These are phyloP conservation scores for Poeciliopsis gracilis DNA, from an alignment of 2,797 vertebrate species.

Conservation along the genomic window DNA sequence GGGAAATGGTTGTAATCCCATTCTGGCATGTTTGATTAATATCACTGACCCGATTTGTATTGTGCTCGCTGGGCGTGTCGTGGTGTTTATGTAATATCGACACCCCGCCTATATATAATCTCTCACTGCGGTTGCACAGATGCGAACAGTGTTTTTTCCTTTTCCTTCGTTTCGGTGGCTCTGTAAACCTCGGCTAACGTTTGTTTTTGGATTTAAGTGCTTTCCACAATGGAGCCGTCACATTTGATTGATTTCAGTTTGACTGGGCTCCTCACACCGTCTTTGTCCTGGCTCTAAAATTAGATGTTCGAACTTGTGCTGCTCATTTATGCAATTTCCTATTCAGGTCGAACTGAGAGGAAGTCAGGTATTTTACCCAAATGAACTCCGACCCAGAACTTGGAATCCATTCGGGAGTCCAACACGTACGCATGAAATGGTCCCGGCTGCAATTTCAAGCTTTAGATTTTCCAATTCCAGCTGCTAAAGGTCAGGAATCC, in stretches of 20 bases:
- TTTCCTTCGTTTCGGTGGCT: constrained; percentile 17
- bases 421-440: not conserved
- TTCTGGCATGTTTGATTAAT: constrained; percentile 29
- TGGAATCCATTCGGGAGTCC: not conserved
- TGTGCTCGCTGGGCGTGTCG: constrained; percentile 19
- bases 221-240: constrained; percentile 64
- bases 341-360: constrained; percentile 28
- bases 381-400: not conserved
- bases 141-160: constrained; percentile 56
- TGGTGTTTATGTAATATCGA: constrained; percentile 22
- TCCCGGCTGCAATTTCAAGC: constrained; percentile 19
- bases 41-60: constrained; percentile 21
- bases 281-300: constrained; percentile 53
- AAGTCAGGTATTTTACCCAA: not conserved
- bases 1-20: not conserved
- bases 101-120: constrained; percentile 7
- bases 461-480: constrained; percentile 1
- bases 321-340: constrained; percentile 42
- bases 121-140: constrained; percentile 11
- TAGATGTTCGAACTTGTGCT: constrained; percentile 28
- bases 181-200: constrained; percentile 31
- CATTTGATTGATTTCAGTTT: constrained; percentile 47
- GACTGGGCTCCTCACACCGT: constrained; percentile 26
- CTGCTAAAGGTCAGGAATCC: constrained; percentile 20
- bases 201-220: constrained; percentile 40